Percentiles rank a stretch among this genome's conserved stretches.
Conservation (phyloP, 2,113 vertebrate species). For the Uria aalge region DNA sequence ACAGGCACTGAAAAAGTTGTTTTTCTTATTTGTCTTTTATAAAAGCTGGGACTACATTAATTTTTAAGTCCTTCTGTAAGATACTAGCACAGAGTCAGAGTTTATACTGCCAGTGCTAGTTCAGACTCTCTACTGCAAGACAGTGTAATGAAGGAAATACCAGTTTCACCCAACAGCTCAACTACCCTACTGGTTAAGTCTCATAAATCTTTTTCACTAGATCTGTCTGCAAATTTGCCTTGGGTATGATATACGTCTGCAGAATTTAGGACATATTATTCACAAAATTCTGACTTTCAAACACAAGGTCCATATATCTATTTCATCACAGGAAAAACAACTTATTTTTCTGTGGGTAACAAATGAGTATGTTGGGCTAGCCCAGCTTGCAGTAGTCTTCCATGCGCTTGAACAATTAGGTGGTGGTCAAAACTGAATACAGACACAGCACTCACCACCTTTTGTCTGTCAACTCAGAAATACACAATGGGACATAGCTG, state of each 20-base stretch:
- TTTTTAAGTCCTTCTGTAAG: not conserved
- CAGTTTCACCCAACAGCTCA: not conserved
- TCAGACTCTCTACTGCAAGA: not conserved
- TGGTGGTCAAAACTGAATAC: not conserved
- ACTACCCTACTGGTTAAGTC: too few species aligned
- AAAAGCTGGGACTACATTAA: not conserved
- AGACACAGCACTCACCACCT: too few species aligned
- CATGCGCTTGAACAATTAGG: not conserved
- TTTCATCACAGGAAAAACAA: not conserved
- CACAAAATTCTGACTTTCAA: not conserved
- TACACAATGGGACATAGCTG: not conserved
- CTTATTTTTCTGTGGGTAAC: not conserved
- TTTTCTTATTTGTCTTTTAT: not conserved
- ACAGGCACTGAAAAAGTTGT: fast-evolving
- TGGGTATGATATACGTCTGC: not conserved
- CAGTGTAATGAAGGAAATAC: not conserved
- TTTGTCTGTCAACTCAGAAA: not conserved
- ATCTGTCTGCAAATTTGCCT: not conserved
- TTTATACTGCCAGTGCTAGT: too few species aligned
- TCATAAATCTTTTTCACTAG: not conserved
- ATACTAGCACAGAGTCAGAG: too few species aligned
- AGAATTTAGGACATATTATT: not conserved
- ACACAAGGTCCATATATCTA: not conserved
- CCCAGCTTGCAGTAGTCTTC: not conserved
- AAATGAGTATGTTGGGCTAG: not conserved